Evolutionary conservation across 1,140 invertebrate species (phyloP), one percentile per base, ranked within the genome.

Genomic region (Drosophila pruinosa): DNA sequence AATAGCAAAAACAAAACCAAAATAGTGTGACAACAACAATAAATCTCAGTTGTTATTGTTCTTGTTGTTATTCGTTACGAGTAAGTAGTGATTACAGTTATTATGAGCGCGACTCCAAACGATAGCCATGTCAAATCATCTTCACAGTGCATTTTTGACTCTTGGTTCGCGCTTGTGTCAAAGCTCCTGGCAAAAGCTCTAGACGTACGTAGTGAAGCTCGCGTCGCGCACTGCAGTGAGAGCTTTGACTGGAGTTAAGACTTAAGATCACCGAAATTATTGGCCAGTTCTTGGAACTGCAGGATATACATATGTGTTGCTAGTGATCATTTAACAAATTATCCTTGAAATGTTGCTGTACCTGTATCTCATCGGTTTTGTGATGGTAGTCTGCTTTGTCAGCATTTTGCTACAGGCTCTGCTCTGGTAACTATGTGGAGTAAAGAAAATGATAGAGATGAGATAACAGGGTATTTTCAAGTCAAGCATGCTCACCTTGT

Each of bases 391-490:
- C 31, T 86, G 77, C 52, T 28, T 86, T n/a, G 36, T 47, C 6
- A 76, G 56, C 52, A 10, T 76, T 26, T 24, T 36, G 24, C 14
- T 71, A n/a, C 77, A 77, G 38, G 43, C 61, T 7, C 36, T 85
- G 22, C 54, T 74, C 64, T 85, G 80, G 80, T 85, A 86, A 86
- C 47, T 28, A 48, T 48, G n/a, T n/a, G n/a, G n/a, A n/a, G n/a
- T n/a, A n/a, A n/a, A n/a, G n/a, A n/a, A n/a, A n/a, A n/a, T n/a
- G n/a, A n/a, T n/a, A n/a, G n/a, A n/a, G n/a, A n/a, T n/a, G n/a
- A n/a, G n/a, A n/a, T n/a, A n/a, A n/a, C n/a, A n/a, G n/a, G n/a
- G n/a, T n/a, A n/a, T n/a, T n/a, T 28, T 4, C 5, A 7, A 31
- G 47, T 50, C 47, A 12, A 12, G 10, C n/a, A n/a, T n/a, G n/a